These are phyloP conservation scores for Tridacna gigas DNA, from an alignment of 2,888 invertebrate genomes.

Conservation along the genomic window DNA sequence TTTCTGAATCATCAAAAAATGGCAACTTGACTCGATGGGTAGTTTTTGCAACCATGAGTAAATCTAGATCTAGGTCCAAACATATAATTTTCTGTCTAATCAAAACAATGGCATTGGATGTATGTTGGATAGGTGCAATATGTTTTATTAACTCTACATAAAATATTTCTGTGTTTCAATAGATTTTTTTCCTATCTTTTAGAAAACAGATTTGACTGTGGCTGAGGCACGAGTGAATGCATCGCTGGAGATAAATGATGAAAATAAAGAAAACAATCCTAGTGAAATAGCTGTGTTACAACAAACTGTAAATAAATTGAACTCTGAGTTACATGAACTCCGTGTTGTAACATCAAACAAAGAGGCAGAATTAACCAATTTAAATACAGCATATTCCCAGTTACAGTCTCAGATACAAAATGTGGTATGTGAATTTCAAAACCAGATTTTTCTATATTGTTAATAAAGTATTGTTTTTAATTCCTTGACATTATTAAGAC, in stretches of 20 bases:
- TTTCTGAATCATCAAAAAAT: too few relatives aligned
- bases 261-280: conserved; percentile 77
- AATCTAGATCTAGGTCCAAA: too few relatives aligned
- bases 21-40: too few relatives aligned
- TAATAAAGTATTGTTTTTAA: too few relatives aligned
- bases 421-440: conserved; percentile 64
- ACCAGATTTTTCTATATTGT: too few relatives aligned
- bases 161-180: neutral
- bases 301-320: conserved; percentile 74
- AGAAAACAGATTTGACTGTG: conserved; percentile 76
- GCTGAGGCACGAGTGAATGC: conserved; percentile 70
- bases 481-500: too few relatives aligned
- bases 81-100: too few relatives aligned
- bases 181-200: conserved; percentile 22
- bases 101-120: too few relatives aligned
- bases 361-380: conserved; percentile 71
- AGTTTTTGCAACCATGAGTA: too few relatives aligned
- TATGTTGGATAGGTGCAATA: too few relatives aligned
- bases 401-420: conserved; percentile 69
- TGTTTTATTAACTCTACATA: too few relatives aligned
- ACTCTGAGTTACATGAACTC: conserved; percentile 73
- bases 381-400: conserved; percentile 70
- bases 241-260: conserved; percentile 66
- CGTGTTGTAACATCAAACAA: conserved; percentile 66
- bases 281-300: conserved; percentile 77